Evolutionary conservation across 2,113 vertebrate species (phyloP), one percentile per base, ranked within the genome.

Genomic region (Carettochelys insculpta): DNA sequence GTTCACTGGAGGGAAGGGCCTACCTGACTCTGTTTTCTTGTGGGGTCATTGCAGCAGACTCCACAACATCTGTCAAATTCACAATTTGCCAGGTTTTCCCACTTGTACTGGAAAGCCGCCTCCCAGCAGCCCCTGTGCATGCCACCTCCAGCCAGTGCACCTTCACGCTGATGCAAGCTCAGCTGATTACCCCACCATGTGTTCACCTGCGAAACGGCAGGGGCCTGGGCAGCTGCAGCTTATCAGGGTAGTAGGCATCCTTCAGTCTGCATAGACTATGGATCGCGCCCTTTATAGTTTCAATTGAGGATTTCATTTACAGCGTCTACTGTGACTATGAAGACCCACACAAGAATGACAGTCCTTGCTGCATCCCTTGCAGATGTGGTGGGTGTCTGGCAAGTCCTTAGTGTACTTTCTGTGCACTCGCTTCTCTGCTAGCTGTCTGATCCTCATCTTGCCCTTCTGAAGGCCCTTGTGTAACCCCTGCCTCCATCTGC

Each of bases 71-170:
- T 27, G 71, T 41, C 3, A 6, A 43, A 12, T 41, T 41, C 71
- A 75, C 25, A 27, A 6, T 45, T 45, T 8, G 9, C 22, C 20
- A 87, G 19, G 6, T 82, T 82, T 90, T 83, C 20, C 1, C 1
- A 29, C 77, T 90, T 53, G 17, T 19, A 0, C 12, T 53, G 19
- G 14, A 82, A 71, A 93, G 34, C 16, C 83, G 19, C 52, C 61
- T 48, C 58, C 90, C 0, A 1, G 27, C 58, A 20, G 47, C 14
- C 17, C 9, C 51, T 78, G 0, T 8, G 12, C 43, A 27, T 8
- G 6, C 24, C 25, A 79, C 13, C 22, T 43, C 20, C n/a, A 19
- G 22, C 16, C 31, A 27, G 41, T 7, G 41, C 11, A 25, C 22
- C 68, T 27, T 73, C 71, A 13, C 71, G 8, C 65, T 22, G 27